phyloP scores from a whole-genome alignment of 2,797 vertebrate genomes.

The Poecilia wingei region DNA sequence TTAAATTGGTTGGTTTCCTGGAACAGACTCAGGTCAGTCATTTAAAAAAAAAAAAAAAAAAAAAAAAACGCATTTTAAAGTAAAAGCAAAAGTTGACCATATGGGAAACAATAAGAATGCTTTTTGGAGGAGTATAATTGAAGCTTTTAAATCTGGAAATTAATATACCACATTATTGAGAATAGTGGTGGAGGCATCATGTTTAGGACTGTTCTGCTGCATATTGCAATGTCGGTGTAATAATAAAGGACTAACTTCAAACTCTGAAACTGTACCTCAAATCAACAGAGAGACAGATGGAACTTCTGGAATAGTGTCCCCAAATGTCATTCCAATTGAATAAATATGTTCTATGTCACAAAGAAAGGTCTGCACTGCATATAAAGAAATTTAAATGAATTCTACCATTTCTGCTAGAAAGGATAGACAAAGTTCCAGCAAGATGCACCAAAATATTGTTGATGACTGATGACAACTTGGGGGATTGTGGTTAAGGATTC shows the following conservation, averaged over 20 bases:
- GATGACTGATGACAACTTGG: not conserved
- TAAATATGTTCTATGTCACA: not conserved
- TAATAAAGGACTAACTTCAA: not conserved
- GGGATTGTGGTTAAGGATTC: not conserved
- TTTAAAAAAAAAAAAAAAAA: too few relatives aligned
- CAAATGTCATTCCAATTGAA: not conserved
- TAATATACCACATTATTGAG: not conserved
- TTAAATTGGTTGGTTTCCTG: too few relatives aligned
- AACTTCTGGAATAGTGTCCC: not conserved
- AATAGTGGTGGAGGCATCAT: not conserved
- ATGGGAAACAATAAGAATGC: not conserved
- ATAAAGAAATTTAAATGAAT: not conserved
- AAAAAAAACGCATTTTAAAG: too few relatives aligned
- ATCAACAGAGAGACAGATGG: not conserved
- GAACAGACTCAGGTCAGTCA: too few relatives aligned
- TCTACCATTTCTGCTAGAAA: not conserved
- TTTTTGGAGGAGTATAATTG: not conserved
- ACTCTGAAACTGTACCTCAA: not conserved
- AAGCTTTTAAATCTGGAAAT: not conserved
- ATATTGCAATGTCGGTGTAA: not conserved
- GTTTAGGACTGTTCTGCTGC: not conserved
- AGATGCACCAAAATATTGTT: not conserved
- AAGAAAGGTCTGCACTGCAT: not conserved
- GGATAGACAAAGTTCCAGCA: not conserved
- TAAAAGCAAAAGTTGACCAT: too few relatives aligned